phyloP scores from a whole-genome alignment of 1,140 invertebrate genomes.

The Drosophila bocki region DNA sequence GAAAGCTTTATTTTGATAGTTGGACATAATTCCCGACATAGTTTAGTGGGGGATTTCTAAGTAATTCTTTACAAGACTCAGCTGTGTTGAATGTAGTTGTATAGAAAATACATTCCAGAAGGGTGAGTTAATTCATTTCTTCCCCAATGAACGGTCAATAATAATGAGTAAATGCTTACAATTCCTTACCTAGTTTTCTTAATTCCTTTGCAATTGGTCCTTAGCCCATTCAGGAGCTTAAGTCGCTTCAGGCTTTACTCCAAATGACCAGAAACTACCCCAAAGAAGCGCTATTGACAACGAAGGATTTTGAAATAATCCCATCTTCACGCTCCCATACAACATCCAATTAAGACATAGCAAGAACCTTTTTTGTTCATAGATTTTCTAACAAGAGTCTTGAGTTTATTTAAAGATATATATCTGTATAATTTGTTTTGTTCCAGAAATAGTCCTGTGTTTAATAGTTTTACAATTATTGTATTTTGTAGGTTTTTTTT shows the following conservation, averaged over 20 bases:
- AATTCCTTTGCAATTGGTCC: neutral
- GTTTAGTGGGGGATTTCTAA: neutral
- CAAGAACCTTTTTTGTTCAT: conserved; percentile 12
- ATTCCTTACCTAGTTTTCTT: neutral
- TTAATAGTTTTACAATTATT: conserved; percentile 77
- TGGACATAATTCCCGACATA: neutral
- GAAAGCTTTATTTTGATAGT: neutral
- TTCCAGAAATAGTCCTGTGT: conserved; percentile 78
- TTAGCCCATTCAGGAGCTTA: neutral
- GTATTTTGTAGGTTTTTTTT: conserved; percentile 64
- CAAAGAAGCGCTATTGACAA: neutral
- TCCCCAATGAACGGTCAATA: neutral
- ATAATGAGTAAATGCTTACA: neutral
- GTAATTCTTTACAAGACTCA: neutral
- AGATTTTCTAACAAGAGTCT: conserved; percentile 81
- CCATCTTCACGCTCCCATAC: neutral
- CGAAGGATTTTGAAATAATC: neutral
- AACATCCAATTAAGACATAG: neutral
- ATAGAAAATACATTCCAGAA: neutral
- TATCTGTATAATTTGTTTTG: conserved; percentile 73
- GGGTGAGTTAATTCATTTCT: neutral
- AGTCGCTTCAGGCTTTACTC: neutral
- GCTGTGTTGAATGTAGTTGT: neutral
- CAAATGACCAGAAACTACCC: conserved; percentile 3
- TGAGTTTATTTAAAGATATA: conserved; percentile 82